Conservation (phyloP, 2,888 invertebrate genomes). For the Ctena decussata region DNA sequence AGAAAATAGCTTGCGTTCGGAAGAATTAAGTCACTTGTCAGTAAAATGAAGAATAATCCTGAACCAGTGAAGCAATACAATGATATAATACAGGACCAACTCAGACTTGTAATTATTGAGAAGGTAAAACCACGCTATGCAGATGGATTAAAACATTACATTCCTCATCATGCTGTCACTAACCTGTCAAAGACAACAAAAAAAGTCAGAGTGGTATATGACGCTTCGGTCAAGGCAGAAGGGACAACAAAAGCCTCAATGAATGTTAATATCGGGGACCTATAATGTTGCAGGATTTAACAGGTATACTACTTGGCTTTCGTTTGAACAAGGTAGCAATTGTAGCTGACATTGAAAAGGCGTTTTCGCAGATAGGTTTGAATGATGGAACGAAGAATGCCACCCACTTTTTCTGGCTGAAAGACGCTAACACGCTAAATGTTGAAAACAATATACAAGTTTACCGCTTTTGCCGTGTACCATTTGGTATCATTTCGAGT, state of each 20-base stretch:
- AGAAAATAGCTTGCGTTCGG: conserved; percentile 27
- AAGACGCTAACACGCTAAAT: too few species aligned
- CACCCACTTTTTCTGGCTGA: conserved; percentile 26
- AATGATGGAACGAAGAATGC: background rate
- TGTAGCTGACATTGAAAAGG: conserved; percentile 26
- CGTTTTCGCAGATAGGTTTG: conserved; percentile 14
- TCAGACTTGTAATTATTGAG: conserved; percentile 25
- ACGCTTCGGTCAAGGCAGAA: conserved; percentile 1
- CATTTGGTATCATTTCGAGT: too few species aligned
- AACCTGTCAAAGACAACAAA: conserved; percentile 1
- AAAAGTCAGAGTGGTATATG: conserved; percentile 15
- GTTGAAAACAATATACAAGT: too few species aligned
- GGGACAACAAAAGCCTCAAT: conserved; percentile 20
- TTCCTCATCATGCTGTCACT: conserved; percentile 29
- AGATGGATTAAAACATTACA: conserved; percentile 6
- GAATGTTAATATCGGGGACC: conserved; percentile 13
- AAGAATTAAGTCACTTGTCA: conserved; percentile 16
- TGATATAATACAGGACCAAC: conserved; percentile 33
- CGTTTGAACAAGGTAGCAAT: background rate
- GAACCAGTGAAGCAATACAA: conserved; percentile 31
- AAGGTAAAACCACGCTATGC: background rate
- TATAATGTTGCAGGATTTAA: conserved; percentile 2
- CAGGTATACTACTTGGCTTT: conserved; percentile 12
- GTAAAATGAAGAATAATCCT: conserved; percentile 20
- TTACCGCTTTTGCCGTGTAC: too few species aligned